Evolutionary conservation across 2,888 invertebrate species (phyloP).

Genomic region (Thumatha senex): DNA sequence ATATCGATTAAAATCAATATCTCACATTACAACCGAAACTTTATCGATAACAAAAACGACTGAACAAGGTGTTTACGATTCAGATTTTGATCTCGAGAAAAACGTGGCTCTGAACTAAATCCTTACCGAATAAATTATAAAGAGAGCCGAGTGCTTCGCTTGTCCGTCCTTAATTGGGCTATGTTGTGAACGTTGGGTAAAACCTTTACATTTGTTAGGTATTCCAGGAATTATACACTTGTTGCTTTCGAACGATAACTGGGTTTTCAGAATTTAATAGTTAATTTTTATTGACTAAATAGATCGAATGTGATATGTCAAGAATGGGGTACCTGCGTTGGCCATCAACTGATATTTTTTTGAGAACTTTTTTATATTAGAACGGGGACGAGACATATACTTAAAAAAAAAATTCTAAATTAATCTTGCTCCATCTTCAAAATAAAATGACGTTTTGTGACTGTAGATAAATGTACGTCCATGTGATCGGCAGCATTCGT

Average conservation of each 20-base stretch:
- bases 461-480: background rate
- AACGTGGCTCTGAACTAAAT: constrained; percentile 66
- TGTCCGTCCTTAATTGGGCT: constrained; percentile 75
- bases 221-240: constrained; percentile 80
- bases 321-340: constrained; percentile 1
- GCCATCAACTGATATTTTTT: background rate
- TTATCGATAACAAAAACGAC: constrained; percentile 62
- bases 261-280: constrained; percentile 41
- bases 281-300: constrained; percentile 32
- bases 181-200: constrained; percentile 70
- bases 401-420: background rate
- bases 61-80: constrained; percentile 82
- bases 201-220: constrained; percentile 81
- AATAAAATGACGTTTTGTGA: background rate
- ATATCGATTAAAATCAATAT: constrained; percentile 50
- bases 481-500: too few species aligned
- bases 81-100: constrained; percentile 71
- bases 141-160: constrained; percentile 47
- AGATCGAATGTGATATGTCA: constrained; percentile 10
- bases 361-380: background rate
- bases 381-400: background rate
- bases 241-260: constrained; percentile 55
- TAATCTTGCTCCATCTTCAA: background rate
- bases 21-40: constrained; percentile 48
- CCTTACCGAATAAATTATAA: constrained; percentile 80